Conservation (phyloP, 23 tunicate species). For the Ciona savignyi region DNA sequence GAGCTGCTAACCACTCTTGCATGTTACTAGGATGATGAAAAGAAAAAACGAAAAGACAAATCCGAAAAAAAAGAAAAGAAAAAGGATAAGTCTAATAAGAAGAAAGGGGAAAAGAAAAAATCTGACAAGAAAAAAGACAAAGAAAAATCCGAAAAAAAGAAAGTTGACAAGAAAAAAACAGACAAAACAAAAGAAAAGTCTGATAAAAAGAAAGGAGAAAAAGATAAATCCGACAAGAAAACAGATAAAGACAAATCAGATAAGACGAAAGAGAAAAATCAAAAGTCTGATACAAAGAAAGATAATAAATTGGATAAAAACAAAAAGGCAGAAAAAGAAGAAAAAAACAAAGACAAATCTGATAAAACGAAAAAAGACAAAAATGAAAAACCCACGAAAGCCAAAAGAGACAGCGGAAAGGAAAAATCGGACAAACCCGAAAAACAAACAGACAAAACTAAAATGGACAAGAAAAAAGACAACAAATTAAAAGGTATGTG, state of each 20-base stretch:
- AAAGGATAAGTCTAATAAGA: not conserved
- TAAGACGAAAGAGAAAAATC: not conserved
- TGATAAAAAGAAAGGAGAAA: not conserved
- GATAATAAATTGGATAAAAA: too few relatives aligned
- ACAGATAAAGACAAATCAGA: not conserved
- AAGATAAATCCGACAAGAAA: not conserved
- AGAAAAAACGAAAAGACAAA: not conserved
- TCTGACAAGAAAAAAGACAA: not conserved
- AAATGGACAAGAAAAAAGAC: too few relatives aligned
- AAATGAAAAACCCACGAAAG: not conserved
- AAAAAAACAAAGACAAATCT: not conserved
- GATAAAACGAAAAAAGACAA: not conserved
- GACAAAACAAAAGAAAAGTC: not conserved
- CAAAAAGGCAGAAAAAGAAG: constrained; percentile 3
- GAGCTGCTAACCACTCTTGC: too few relatives aligned
- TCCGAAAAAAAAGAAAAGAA: not conserved
- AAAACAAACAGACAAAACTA: too few relatives aligned
- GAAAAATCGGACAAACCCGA: too few relatives aligned
- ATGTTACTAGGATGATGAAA: not conserved
- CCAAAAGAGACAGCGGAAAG: not conserved
- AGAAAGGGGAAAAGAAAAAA: too few relatives aligned
- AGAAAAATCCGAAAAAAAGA: not conserved
- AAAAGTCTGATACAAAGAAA: not conserved
- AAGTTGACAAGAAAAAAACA: not conserved
- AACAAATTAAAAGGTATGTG: not conserved